Evolutionary conservation across 2,113 vertebrate species (phyloP).

Genomic region (Xiphophorus maculatus): DNA sequence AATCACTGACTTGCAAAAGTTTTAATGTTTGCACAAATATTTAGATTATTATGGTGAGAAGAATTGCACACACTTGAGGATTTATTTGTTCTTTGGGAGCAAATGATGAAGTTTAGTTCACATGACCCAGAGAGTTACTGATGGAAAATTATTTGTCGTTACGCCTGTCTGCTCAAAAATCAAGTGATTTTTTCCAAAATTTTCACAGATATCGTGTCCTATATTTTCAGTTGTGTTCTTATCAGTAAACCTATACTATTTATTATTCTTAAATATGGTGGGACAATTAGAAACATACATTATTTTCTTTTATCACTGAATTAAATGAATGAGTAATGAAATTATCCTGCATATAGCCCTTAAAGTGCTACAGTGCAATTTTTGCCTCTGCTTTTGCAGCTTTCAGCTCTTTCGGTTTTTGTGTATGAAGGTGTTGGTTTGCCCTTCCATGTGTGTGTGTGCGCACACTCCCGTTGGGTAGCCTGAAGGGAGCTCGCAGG

Average conservation of each 20-base stretch:
- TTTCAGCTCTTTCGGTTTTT: not conserved
- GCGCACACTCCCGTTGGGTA: slow-evolving; percentile 25
- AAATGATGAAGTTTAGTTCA: slow-evolving; percentile 39
- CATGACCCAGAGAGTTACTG: slow-evolving; percentile 21
- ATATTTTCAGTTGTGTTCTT: slow-evolving; percentile 22
- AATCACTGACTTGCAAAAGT: not conserved
- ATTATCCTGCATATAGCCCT: not conserved
- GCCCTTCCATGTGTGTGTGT: not conserved
- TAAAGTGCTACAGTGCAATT: slow-evolving; percentile 5
- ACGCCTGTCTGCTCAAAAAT: slow-evolving; percentile 26
- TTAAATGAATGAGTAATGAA: not conserved
- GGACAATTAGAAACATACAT: not conserved
- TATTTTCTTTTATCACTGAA: no score
- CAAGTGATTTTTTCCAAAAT: slow-evolving; percentile 7
- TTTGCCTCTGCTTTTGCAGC: slow-evolving; percentile 16
- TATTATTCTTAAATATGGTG: not conserved
- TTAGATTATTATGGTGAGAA: not conserved
- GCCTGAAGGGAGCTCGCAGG: slow-evolving; percentile 56
- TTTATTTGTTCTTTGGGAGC: not conserved
- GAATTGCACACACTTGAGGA: not conserved
- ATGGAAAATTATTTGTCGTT: slow-evolving; percentile 29
- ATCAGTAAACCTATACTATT: slow-evolving; percentile 7
- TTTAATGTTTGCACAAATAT: not conserved
- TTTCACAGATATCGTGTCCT: slow-evolving; percentile 13
- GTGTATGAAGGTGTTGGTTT: not conserved